Percentiles rank a stretch among this genome's conserved stretches.
Conservation (phyloP, 2,113 vertebrate species). For the Agelaius tricolor region DNA sequence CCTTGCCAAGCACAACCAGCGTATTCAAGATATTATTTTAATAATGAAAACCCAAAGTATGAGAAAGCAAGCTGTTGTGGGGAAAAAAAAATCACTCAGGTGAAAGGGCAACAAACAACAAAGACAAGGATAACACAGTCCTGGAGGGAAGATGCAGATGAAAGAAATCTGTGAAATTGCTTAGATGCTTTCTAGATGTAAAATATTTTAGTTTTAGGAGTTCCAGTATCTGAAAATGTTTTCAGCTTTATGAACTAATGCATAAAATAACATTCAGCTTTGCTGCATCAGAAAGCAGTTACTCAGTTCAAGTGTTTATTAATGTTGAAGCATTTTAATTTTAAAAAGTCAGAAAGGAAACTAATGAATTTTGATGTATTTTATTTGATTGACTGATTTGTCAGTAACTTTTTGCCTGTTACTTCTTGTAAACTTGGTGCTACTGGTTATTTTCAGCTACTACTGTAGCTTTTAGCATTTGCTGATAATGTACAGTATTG, state of each 20-base stretch:
- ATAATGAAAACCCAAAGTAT: constrained; percentile 67
- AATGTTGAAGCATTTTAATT: neutral
- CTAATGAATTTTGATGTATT: neutral
- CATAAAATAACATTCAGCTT: constrained; percentile 47
- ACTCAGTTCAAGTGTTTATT: neutral
- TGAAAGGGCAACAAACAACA: constrained; percentile 68
- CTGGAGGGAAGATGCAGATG: constrained; percentile 52
- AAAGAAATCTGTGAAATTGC: constrained; percentile 61
- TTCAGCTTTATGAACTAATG: constrained; percentile 55
- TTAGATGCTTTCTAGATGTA: constrained; percentile 62
- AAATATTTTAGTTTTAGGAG: constrained; percentile 53
- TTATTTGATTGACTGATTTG: constrained; percentile 15
- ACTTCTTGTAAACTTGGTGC: neutral
- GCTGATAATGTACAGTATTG: neutral
- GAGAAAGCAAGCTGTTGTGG: constrained; percentile 53
- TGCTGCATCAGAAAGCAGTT: constrained; percentile 23
- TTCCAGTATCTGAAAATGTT: constrained; percentile 38
- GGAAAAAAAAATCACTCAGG: constrained; percentile 54
- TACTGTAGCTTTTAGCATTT: neutral
- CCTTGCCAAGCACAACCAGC: constrained; percentile 65
- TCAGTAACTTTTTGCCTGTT: neutral
- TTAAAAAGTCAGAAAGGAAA: constrained; percentile 3
- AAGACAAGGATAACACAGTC: constrained; percentile 61
- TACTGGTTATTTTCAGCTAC: neutral
- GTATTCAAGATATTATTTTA: constrained; percentile 66